A percentile compares a stretch with the other conserved stretches of the same genome.
phyloP scores from a whole-genome alignment of 2,113 vertebrate genomes.

The Leptodactylus fuscus region DNA sequence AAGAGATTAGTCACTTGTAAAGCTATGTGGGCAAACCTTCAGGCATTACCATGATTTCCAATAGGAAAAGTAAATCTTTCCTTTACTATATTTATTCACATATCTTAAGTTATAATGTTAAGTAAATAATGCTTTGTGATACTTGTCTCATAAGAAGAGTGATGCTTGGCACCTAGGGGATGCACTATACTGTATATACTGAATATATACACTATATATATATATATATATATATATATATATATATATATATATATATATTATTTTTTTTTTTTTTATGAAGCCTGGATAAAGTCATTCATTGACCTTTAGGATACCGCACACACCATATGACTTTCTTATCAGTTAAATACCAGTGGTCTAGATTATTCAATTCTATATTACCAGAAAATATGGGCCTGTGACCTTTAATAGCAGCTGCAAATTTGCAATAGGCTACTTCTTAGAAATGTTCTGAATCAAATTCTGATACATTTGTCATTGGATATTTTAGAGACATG shows the following conservation, averaged over 20 bases:
- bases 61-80: background rate
- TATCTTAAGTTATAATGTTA: background rate
- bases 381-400: background rate
- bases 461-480: background rate
- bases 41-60: background rate
- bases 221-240: too few species aligned
- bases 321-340: background rate
- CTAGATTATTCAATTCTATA: background rate
- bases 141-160: background rate
- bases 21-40: constrained; percentile 30
- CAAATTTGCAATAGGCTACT: background rate
- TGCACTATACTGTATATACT: background rate
- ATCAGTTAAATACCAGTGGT: background rate
- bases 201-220: too few species aligned
- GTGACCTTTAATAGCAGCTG: background rate
- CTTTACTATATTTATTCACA: background rate
- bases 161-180: background rate
- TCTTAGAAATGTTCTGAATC: background rate
- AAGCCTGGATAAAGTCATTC: background rate
- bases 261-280: background rate
- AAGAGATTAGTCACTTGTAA: constrained; percentile 45
- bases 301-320: background rate
- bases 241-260: too few species aligned
- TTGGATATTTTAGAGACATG: background rate
- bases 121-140: background rate